These are phyloP conservation scores for Xylota sylvarum DNA, from an alignment of 2,888 invertebrate genomes.

Conservation along the genomic window DNA sequence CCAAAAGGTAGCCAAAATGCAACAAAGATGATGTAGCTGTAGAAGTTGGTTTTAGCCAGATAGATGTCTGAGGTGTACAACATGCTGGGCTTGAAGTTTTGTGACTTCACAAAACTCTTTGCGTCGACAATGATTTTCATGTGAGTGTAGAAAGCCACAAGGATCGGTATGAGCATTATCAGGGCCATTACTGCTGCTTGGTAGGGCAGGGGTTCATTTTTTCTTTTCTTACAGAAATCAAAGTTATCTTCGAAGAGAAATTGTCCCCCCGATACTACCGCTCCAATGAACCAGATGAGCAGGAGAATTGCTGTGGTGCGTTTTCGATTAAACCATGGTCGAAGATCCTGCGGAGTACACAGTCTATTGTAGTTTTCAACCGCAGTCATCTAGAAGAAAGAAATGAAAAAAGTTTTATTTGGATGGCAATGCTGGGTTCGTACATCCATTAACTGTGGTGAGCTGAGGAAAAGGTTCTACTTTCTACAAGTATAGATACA, in stretches of 20 bases:
- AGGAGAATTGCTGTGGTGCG: constrained; percentile 86
- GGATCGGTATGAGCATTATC: constrained; percentile 87
- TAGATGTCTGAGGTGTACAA: constrained; percentile 88
- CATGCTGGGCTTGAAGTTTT: constrained; percentile 88
- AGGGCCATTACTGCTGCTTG: constrained; percentile 86
- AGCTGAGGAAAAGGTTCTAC: constrained; percentile 16
- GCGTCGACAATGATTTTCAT: constrained; percentile 86
- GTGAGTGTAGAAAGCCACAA: constrained; percentile 87
- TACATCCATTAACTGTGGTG: constrained; percentile 32
- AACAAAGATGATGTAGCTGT: constrained; percentile 88
- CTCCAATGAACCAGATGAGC: constrained; percentile 87
- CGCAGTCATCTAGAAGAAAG: constrained; percentile 85
- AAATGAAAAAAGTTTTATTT: constrained; percentile 19
- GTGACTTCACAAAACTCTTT: constrained; percentile 85
- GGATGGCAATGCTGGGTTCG: background rate
- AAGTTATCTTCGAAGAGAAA: constrained; percentile 88
- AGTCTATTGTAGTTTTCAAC: constrained; percentile 89
- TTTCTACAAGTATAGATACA: constrained; percentile 24
- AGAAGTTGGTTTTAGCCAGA: constrained; percentile 88
- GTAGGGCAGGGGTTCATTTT: constrained; percentile 86
- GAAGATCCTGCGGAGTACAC: constrained; percentile 86
- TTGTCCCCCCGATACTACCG: constrained; percentile 87
- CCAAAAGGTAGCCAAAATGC: constrained; percentile 90
- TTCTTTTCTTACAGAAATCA: constrained; percentile 88
- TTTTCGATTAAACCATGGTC: constrained; percentile 80